Evolutionary conservation across 2,888 invertebrate species (phyloP).

Genomic region (Litoditis marina): DNA sequence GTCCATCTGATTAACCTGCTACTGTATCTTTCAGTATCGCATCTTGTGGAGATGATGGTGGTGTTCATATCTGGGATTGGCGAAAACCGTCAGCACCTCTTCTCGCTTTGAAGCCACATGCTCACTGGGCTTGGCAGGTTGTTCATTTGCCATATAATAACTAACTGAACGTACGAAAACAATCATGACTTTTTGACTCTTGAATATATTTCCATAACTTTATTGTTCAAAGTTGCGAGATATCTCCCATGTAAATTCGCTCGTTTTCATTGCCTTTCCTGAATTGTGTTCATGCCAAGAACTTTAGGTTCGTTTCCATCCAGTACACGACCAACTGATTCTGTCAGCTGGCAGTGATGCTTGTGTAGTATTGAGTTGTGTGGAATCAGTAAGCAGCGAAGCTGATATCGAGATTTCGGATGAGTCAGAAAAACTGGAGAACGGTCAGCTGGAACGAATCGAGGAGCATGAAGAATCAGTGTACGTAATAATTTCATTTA

Average conservation of each 20-base stretch:
- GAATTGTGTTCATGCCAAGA: no score
- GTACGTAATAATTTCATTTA: conserved; percentile 69
- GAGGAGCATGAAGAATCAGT: conserved; percentile 98
- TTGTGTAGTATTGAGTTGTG: conserved; percentile 76
- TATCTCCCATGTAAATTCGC: no score
- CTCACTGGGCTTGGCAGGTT: conserved; percentile 64
- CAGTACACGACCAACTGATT: conserved; percentile 91
- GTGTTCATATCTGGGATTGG: conserved; percentile 92
- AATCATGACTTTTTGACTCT: no score
- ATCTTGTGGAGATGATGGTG: conserved; percentile 92
- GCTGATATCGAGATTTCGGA: conserved; percentile 20
- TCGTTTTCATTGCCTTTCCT: no score
- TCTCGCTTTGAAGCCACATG: conserved; percentile 69
- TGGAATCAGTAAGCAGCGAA: conserved; percentile 38
- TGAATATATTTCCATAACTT: no score
- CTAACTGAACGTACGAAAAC: no score
- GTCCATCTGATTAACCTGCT: no score
- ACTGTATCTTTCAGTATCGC: conserved; percentile 67
- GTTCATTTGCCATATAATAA: no score
- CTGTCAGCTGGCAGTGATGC: conserved; percentile 92
- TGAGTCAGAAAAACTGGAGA: conserved; percentile 66
- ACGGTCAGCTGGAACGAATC: conserved; percentile 74
- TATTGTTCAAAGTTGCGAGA: neutral
- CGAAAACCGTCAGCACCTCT: conserved; percentile 73
- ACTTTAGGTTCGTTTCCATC: conserved; percentile 78